Conservation (phyloP, 2,888 invertebrate species). For the Neoaliturus tenellus region DNA sequence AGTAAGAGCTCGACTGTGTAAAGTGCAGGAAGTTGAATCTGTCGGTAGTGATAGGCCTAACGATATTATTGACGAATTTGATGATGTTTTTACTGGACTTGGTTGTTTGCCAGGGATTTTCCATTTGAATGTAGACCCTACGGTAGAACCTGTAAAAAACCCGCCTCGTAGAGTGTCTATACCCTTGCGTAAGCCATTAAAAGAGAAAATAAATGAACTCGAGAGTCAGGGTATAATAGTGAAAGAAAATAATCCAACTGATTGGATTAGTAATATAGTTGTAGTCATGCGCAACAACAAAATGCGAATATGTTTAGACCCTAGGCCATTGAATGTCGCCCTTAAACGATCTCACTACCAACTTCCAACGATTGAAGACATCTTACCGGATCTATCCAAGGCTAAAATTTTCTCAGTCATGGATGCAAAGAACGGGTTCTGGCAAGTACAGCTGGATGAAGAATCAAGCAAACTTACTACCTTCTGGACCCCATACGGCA, state of each 20-base stretch:
- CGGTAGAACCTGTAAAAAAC: not conserved
- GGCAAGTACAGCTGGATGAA: constrained; percentile 61
- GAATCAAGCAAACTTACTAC: constrained; percentile 62
- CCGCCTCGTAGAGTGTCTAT: constrained; percentile 23
- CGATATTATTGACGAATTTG: constrained; percentile 23
- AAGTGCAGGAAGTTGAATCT: not conserved
- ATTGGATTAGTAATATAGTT: constrained; percentile 59
- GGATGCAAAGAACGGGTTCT: constrained; percentile 61
- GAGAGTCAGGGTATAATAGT: constrained; percentile 57
- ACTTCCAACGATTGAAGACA: constrained; percentile 59
- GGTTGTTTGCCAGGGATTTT: constrained; percentile 21
- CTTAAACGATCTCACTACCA: constrained; percentile 59
- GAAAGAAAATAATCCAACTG: no score
- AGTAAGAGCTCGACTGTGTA: no score
- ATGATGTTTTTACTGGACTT: constrained; percentile 55
- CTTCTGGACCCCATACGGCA: constrained; percentile 65
- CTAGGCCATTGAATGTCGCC: constrained; percentile 56
- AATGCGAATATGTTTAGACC: constrained; percentile 60
- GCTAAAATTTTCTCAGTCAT: constrained; percentile 56
- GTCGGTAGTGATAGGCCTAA: not conserved
- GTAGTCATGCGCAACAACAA: constrained; percentile 57
- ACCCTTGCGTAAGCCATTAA: constrained; percentile 32
- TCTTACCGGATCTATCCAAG: constrained; percentile 50
- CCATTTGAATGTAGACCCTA: constrained; percentile 5
- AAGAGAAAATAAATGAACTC: constrained; percentile 55